These are phyloP conservation scores for Athripsodes cinereus DNA, from an alignment of 2,888 invertebrate genomes.

Conservation along the genomic window DNA sequence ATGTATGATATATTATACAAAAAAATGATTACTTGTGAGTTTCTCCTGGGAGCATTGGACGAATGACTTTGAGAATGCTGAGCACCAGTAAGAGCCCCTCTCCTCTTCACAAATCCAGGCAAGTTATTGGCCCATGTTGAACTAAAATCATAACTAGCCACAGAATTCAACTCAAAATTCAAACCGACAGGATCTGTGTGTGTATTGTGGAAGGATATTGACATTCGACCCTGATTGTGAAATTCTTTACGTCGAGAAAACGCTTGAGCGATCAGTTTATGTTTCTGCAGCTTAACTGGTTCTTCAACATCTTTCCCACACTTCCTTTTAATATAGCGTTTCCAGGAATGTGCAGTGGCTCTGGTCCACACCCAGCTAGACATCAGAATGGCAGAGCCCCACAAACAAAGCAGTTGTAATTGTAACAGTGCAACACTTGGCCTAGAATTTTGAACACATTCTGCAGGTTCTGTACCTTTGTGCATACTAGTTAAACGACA, in stretches of 20 bases:
- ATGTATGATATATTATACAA: background rate
- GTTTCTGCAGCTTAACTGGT: constrained; percentile 71
- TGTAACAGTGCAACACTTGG: constrained; percentile 81
- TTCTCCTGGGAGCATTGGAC: constrained; percentile 54
- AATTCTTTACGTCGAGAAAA: constrained; percentile 83
- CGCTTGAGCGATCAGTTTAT: constrained; percentile 86
- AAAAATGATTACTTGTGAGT: constrained; percentile 37
- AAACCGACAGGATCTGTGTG: constrained; percentile 88
- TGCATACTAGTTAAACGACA: constrained; percentile 38
- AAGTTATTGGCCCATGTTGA: constrained; percentile 90
- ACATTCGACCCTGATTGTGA: constrained; percentile 76
- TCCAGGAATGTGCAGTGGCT: constrained; percentile 80
- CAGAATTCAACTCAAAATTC: constrained; percentile 65
- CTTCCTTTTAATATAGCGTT: constrained; percentile 73
- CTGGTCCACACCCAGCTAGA: constrained; percentile 93
- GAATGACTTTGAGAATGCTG: constrained; percentile 44
- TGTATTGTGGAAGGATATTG: constrained; percentile 79
- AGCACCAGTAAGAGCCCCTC: constrained; percentile 61
- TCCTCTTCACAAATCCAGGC: constrained; percentile 76
- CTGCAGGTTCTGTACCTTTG: constrained; percentile 37
- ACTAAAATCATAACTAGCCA: constrained; percentile 76
- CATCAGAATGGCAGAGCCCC: constrained; percentile 81
- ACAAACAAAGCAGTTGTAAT: constrained; percentile 74
- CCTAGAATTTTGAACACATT: constrained; percentile 61
- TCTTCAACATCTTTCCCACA: constrained; percentile 63